These are phyloP conservation scores for Periparus ater DNA, from an alignment of 2,797 vertebrate species.

Conservation along the genomic window DNA sequence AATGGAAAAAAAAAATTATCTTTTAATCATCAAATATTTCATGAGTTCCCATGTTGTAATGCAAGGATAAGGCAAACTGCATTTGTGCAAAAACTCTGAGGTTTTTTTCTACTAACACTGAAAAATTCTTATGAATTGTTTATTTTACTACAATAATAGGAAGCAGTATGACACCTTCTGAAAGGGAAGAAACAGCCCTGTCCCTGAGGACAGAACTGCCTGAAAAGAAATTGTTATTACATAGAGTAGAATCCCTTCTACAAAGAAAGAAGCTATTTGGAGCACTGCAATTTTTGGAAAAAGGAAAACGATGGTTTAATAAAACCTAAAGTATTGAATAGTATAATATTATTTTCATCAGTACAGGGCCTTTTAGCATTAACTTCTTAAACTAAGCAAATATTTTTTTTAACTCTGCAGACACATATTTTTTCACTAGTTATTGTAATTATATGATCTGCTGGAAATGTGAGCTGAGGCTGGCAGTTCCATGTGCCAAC, in stretches of 20 bases:
- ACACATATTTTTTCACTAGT: conserved; percentile 27
- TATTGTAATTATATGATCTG: conserved; percentile 63
- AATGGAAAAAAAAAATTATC: neutral
- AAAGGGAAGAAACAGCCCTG: neutral
- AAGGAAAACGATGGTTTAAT: conserved; percentile 11
- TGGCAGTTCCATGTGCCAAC: conserved; percentile 37
- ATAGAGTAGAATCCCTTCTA: neutral
- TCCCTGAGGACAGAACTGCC: neutral
- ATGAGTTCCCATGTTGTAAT: neutral
- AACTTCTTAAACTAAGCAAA: conserved; percentile 48
- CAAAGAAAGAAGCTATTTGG: neutral
- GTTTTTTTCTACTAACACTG: neutral
- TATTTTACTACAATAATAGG: neutral
- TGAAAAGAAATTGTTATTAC: neutral
- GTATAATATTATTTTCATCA: conserved; percentile 38
- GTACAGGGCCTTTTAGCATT: conserved; percentile 1
- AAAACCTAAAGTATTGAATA: conserved; percentile 15
- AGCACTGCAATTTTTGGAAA: neutral
- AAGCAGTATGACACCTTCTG: neutral
- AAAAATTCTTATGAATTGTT: neutral
- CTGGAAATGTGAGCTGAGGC: conserved; percentile 28
- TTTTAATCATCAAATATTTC: neutral
- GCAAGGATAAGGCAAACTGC: neutral
- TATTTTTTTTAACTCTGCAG: neutral
- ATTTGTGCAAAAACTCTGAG: neutral